Base-by-base conservation (phyloP, 1,140 invertebrate genomes). In the Grapholita molesta region DNA sequence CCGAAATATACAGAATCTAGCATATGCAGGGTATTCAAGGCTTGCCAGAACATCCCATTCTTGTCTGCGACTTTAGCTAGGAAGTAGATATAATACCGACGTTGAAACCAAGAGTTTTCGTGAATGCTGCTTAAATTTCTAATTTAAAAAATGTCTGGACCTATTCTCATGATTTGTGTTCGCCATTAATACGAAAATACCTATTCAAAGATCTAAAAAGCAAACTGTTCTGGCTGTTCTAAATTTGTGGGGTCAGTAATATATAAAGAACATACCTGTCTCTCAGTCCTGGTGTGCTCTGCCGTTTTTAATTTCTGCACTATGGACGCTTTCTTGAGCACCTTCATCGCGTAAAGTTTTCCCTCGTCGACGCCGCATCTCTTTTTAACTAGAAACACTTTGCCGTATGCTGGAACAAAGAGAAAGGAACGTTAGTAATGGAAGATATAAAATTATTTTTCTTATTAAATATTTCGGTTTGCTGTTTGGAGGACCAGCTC, bases 271-370 rank as follows among this genome's bases (percentile, higher is more conserved):
- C 85, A 83, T 74, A 94, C 93, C 92, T 96, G 94, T 90, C 97
- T 92, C 88, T 99, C 97, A 0, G 97, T 98, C 92, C 96, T 95
- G 7, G 97, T 98, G 89, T 99, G 98, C 84, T 99, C 98, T 0
- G 97, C 96, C 24, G 97, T 98, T 90, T 99, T 98, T 79, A 97
- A 96, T 91, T 98, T 98, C 83, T 97, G 96, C 0, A 98, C 96
- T 70, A 98, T 97, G 0, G 96, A 95, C 2, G 96, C 96, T 86
- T 98, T 98, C 83, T 97, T 97, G 72, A 99, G 91, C 38, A 99
- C 97, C 88, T 99, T 99, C 97, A 99, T 98, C 8, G 98, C 98
- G 91, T 98, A 99, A 12, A 98, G 92, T 69, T 95, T 95, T 0
- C 96, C 95, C 73, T 95, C 93, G 92, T 99, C 97, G 6, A 94